phyloP scores from a whole-genome alignment of 2,888 invertebrate species.

The Acanthoscelides obtectus region DNA sequence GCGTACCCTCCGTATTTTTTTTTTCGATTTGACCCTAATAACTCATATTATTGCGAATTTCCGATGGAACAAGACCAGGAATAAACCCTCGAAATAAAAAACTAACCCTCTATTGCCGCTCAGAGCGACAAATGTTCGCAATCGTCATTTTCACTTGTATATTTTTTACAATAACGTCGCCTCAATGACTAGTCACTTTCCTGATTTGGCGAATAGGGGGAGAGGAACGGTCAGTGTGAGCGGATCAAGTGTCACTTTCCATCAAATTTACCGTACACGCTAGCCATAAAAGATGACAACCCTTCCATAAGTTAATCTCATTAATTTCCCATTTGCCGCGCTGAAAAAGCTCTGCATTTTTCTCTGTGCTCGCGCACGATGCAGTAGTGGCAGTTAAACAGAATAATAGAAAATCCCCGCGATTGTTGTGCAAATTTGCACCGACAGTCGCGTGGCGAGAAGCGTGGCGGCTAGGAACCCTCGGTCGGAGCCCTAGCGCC shows the following conservation, averaged over 20 bases:
- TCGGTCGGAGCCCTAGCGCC: slow-evolving; percentile 39
- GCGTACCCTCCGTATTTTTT: no score
- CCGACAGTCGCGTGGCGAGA: slow-evolving; percentile 44
- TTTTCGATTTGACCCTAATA: no score
- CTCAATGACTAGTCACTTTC: not conserved
- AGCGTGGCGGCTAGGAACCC: slow-evolving; percentile 47
- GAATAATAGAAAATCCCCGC: slow-evolving; percentile 43
- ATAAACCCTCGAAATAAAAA: no score
- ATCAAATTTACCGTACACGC: not conserved
- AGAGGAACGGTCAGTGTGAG: not conserved
- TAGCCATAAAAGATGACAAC: not conserved
- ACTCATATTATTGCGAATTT: no score
- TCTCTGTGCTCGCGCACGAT: slow-evolving; percentile 5
- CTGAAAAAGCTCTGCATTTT: not conserved
- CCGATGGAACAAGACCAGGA: no score
- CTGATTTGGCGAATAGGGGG: not conserved
- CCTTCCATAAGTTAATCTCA: not conserved
- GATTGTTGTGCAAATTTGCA: slow-evolving; percentile 46
- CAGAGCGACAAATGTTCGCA: no score
- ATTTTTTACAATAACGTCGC: not conserved
- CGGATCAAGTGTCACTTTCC: not conserved
- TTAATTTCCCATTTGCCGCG: not conserved
- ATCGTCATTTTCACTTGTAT: not conserved
- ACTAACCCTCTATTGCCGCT: no score
- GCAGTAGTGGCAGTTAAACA: slow-evolving; percentile 38